phyloP scores from a whole-genome alignment of 23 tunicate genomes.

The Botrylloides violaceus region DNA sequence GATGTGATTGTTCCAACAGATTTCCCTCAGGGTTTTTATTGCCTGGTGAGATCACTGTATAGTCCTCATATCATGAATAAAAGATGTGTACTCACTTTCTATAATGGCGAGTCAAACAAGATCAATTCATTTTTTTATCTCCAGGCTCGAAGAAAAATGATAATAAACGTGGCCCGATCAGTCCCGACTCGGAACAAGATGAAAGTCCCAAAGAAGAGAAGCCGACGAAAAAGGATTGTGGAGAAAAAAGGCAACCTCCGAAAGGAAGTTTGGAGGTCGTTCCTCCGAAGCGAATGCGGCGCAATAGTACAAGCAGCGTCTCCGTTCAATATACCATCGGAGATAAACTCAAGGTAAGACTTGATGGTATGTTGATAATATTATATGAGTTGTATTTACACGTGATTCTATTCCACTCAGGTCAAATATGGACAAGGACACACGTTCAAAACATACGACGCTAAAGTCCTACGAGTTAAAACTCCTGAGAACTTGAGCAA shows the following conservation, averaged over 20 bases:
- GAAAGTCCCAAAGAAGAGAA: conserved; percentile 11
- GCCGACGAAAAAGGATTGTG: neutral
- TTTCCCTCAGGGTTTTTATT: too few relatives aligned
- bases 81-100: too few relatives aligned
- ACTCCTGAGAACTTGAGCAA: conserved; percentile 26
- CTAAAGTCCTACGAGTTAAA: conserved; percentile 63
- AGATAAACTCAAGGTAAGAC: conserved; percentile 37
- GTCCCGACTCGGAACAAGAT: conserved; percentile 19
- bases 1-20: too few relatives aligned
- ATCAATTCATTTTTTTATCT: too few relatives aligned
- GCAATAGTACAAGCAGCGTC: conserved; percentile 24
- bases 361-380: neutral
- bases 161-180: neutral
- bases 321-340: conserved; percentile 16
- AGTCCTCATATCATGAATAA: too few relatives aligned
- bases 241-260: neutral
- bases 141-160: conserved; percentile 15
- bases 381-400: neutral
- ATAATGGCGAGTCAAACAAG: too few relatives aligned
- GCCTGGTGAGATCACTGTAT: too few relatives aligned
- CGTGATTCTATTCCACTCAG: neutral
- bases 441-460: conserved; percentile 57
- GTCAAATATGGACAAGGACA: conserved; percentile 67
- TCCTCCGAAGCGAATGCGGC: neutral
- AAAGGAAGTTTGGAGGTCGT: neutral